These are phyloP conservation scores for Onychomys arenicola DNA, from an alignment of 2,797 vertebrate species.

Conservation along the genomic window DNA sequence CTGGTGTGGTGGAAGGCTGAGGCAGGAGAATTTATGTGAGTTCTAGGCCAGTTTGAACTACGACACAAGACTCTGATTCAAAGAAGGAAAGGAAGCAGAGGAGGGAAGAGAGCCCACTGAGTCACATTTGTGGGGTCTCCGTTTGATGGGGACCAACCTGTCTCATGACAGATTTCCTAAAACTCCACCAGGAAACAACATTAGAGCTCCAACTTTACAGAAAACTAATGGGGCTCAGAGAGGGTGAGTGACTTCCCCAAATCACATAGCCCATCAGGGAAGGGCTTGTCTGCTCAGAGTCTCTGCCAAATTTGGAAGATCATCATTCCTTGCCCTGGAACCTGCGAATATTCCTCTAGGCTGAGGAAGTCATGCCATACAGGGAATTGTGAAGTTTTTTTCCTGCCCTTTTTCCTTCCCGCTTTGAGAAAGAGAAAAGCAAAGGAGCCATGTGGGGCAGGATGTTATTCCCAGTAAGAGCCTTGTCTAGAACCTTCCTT, in stretches of 20 bases:
- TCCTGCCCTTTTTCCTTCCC: neutral
- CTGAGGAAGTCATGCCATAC: neutral
- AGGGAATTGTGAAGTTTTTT: neutral
- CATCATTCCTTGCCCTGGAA: fast-evolving
- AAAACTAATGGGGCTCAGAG: neutral
- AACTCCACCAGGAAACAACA: neutral
- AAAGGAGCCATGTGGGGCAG: neutral
- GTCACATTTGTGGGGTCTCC: neutral
- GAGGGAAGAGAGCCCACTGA: neutral
- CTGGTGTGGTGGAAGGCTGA: neutral
- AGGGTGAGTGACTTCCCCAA: neutral
- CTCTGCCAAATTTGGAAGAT: neutral
- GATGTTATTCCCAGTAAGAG: neutral
- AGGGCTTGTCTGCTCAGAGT: neutral
- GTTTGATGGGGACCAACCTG: neutral
- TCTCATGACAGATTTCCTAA: neutral
- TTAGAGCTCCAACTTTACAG: neutral
- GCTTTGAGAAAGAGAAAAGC: neutral
- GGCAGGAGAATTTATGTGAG: neutral
- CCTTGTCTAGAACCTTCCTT: neutral
- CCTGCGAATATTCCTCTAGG: neutral
- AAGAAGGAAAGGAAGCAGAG: neutral
- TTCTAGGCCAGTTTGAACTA: neutral
- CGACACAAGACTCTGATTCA: neutral
- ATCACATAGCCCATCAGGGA: neutral